Percentiles rank a stretch among this genome's conserved stretches.
These are phyloP conservation scores for Cataglyphis albicans DNA, from an alignment of 2,888 invertebrate genomes.

Conservation along the genomic window DNA sequence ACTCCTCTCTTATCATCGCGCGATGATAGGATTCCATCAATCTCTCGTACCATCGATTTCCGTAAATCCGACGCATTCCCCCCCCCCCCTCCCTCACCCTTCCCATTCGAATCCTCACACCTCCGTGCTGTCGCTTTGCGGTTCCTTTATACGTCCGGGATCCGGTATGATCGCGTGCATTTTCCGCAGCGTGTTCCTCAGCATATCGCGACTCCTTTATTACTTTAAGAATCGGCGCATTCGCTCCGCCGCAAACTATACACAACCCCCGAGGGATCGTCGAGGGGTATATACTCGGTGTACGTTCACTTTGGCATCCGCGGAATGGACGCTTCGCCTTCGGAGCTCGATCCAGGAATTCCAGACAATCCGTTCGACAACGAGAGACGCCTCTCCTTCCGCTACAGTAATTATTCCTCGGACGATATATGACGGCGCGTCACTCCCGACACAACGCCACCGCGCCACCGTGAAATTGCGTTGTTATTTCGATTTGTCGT, in stretches of 20 bases:
- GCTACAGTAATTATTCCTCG: slow-evolving; percentile 63
- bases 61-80: slow-evolving; percentile 3
- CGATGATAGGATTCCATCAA: slow-evolving; percentile 7
- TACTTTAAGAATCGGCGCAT: slow-evolving; percentile 43
- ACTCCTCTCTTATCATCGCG: too few species aligned
- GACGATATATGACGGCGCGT: slow-evolving; percentile 61
- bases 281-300: background rate
- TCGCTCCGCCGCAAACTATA: slow-evolving; percentile 11
- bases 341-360: slow-evolving; percentile 56
- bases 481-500: slow-evolving; percentile 66
- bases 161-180: slow-evolving; percentile 28
- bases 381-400: slow-evolving; percentile 39
- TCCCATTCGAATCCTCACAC: slow-evolving; percentile 21
- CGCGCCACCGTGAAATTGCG: slow-evolving; percentile 53
- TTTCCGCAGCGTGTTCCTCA: slow-evolving; percentile 46
- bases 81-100: too few species aligned
- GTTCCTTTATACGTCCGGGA: slow-evolving; percentile 61
- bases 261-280: background rate
- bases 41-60: slow-evolving; percentile 1
- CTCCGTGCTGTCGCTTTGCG: slow-evolving; percentile 59
- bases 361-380: slow-evolving; percentile 57
- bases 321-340: slow-evolving; percentile 54
- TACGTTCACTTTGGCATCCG: slow-evolving; percentile 53
- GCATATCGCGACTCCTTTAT: slow-evolving; percentile 57
- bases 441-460: slow-evolving; percentile 29